Conservation (phyloP, 2,113 vertebrate genomes). For the Phyllostomus discolor region DNA sequence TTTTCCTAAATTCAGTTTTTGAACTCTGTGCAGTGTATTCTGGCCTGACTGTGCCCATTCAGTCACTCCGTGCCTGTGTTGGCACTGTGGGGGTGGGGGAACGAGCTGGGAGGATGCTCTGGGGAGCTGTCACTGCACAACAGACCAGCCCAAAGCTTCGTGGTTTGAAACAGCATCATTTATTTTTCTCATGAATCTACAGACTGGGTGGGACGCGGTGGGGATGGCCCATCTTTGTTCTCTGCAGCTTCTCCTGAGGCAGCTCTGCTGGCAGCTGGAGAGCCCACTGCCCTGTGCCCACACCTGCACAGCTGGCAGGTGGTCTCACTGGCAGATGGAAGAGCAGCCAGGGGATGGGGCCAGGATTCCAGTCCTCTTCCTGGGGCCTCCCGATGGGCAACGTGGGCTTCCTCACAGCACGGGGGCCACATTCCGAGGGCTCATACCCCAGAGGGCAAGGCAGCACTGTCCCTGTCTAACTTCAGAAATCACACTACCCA, state of each 20-base stretch:
- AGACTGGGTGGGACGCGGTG: too few relatives aligned
- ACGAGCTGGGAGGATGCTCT: too few relatives aligned
- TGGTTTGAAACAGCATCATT: too few relatives aligned
- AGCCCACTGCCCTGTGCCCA: not conserved
- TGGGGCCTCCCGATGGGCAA: accelerated
- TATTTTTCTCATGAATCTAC: too few relatives aligned
- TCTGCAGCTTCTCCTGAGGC: not conserved
- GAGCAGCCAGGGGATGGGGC: not conserved
- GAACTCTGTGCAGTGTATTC: not conserved
- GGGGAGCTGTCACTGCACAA: not conserved
- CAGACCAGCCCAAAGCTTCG: not conserved
- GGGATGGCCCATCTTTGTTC: too few relatives aligned
- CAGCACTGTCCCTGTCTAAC: too few relatives aligned
- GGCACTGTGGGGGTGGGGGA: too few relatives aligned
- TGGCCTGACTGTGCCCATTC: not conserved
- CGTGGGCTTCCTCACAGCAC: not conserved
- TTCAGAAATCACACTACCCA: too few relatives aligned
- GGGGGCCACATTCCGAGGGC: too few relatives aligned
- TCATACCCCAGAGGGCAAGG: too few relatives aligned
- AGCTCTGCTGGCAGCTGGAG: too few relatives aligned
- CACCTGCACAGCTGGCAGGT: accelerated
- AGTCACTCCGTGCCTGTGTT: too few relatives aligned
- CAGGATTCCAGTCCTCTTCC: not conserved
- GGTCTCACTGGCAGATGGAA: not conserved
- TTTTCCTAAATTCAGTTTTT: not conserved